phyloP scores from a whole-genome alignment of 2,113 vertebrate species.

The Glareola pratincola region DNA sequence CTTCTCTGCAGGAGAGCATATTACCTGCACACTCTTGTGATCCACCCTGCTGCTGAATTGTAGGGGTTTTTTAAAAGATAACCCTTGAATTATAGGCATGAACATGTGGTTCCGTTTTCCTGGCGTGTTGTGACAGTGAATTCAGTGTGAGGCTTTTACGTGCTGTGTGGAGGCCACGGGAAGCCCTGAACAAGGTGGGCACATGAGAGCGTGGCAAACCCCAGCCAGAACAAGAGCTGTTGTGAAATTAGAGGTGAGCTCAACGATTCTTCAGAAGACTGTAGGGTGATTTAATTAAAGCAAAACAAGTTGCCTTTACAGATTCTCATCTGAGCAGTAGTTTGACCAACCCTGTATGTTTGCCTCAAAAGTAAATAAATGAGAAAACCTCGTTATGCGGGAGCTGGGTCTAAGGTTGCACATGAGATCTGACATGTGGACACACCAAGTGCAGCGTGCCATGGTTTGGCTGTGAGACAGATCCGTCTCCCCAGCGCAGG shows the following conservation, averaged over 20 bases:
- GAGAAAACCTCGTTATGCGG: not conserved
- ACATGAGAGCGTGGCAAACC: not conserved
- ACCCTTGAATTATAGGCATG: not conserved
- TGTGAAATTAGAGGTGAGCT: not conserved
- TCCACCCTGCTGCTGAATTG: not conserved
- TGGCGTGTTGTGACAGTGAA: not conserved
- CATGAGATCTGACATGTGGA: not conserved
- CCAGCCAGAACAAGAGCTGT: not conserved
- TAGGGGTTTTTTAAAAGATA: not conserved
- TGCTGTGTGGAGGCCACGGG: not conserved
- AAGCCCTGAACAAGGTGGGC: not conserved
- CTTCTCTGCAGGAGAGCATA: not conserved
- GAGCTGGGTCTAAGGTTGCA: not conserved
- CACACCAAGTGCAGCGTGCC: not conserved
- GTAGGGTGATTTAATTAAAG: not conserved
- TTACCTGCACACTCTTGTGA: not conserved
- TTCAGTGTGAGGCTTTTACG: not conserved
- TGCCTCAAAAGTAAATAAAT: not conserved
- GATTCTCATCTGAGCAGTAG: not conserved
- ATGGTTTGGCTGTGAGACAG: not conserved
- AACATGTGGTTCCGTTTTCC: not conserved
- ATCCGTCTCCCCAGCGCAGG: not conserved
- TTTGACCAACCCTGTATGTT: not conserved
- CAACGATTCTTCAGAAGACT: rapidly evolving
- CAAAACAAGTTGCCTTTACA: not conserved